Conservation (phyloP, 23 tunicate species). For the Botrylloides violaceus region DNA sequence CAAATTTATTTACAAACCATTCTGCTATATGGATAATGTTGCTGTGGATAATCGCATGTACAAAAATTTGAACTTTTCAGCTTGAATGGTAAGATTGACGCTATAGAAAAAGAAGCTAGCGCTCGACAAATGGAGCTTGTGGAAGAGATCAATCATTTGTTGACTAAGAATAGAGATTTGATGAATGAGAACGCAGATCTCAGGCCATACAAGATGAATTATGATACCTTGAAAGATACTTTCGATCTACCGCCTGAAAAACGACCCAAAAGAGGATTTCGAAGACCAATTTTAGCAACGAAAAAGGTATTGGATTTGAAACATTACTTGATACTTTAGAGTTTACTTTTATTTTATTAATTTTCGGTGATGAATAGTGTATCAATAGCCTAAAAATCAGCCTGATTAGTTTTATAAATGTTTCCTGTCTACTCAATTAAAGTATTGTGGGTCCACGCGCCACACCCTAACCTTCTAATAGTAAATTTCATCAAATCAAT, state of each 20-base stretch:
- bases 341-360: too few relatives aligned
- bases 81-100: slow-evolving; percentile 15
- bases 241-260: slow-evolving; percentile 86
- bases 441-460: too few relatives aligned
- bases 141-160: slow-evolving; percentile 4
- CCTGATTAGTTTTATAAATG: too few relatives aligned
- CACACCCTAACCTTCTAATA: too few relatives aligned
- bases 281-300: slow-evolving; percentile 79
- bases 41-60: too few relatives aligned
- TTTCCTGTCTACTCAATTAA: too few relatives aligned
- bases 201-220: slow-evolving; percentile 57
- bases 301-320: slow-evolving; percentile 43
- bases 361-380: too few relatives aligned
- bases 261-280: slow-evolving; percentile 69
- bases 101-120: not conserved
- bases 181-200: slow-evolving; percentile 24
- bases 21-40: too few relatives aligned
- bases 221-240: slow-evolving; percentile 68
- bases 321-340: not conserved
- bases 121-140: slow-evolving; percentile 17
- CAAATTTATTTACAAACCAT: too few relatives aligned
- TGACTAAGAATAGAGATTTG: slow-evolving; percentile 13
- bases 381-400: too few relatives aligned
- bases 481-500: too few relatives aligned
- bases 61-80: too few relatives aligned